Evolutionary conservation across 2,797 vertebrate species (phyloP).

Genomic region (Helicolenus hilgendorfi): DNA sequence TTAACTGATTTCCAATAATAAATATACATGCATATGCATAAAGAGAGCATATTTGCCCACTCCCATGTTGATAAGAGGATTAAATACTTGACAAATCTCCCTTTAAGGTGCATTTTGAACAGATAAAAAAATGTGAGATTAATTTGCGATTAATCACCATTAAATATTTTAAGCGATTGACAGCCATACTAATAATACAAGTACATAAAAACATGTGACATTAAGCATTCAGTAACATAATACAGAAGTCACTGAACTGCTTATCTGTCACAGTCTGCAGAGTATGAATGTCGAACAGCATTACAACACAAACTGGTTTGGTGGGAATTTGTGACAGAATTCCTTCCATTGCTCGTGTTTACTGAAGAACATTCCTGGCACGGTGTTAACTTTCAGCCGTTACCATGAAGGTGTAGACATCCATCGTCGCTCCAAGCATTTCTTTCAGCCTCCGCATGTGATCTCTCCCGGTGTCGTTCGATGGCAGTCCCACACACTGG

Average conservation of each 20-base stretch:
- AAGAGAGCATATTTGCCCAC: too few relatives aligned
- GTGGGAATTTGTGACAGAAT: not conserved
- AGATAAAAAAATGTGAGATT: too few relatives aligned
- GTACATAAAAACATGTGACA: not conserved
- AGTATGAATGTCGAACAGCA: not conserved
- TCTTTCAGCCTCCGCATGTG: constrained; percentile 80
- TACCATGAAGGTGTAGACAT: constrained; percentile 89
- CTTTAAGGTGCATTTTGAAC: too few relatives aligned
- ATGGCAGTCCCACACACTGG: constrained; percentile 82
- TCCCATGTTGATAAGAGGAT: too few relatives aligned
- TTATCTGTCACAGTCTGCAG: not conserved
- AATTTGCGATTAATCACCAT: too few relatives aligned
- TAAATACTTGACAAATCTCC: too few relatives aligned
- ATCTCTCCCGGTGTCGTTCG: constrained; percentile 53
- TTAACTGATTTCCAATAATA: too few relatives aligned
- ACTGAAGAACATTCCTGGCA: not conserved
- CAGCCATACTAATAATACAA: not conserved
- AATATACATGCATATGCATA: too few relatives aligned
- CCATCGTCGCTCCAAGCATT: constrained; percentile 80
- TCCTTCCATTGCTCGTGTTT: not conserved
- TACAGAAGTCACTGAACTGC: not conserved
- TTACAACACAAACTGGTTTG: not conserved
- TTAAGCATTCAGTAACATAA: not conserved
- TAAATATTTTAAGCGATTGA: too few relatives aligned
- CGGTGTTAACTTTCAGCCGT: not conserved